These are phyloP conservation scores for Porites rus DNA, from an alignment of 92 coral and sea anemone genomes.

Conservation along the genomic window DNA sequence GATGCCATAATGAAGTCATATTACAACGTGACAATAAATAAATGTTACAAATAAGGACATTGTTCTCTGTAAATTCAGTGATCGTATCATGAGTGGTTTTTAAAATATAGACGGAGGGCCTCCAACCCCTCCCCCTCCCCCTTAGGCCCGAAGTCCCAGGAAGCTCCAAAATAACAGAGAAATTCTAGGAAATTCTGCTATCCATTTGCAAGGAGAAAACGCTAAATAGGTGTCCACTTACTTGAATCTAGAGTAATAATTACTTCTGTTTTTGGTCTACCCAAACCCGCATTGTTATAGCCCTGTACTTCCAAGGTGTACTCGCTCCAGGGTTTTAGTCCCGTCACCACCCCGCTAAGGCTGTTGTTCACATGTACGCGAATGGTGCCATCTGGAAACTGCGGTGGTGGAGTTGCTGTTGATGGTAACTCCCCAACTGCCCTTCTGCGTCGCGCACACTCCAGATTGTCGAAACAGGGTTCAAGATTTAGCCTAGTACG, in stretches of 20 bases:
- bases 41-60: no score
- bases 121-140: no score
- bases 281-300: constrained; percentile 62
- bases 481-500: not conserved
- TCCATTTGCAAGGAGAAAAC: not conserved
- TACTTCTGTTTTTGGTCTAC: not conserved
- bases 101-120: no score
- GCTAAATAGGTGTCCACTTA: constrained; percentile 9
- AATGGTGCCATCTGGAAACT: constrained; percentile 5
- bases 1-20: no score
- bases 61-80: no score
- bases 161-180: not conserved
- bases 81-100: no score
- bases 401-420: no score
- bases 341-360: constrained; percentile 34
- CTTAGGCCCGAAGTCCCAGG: no score
- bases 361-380: constrained; percentile 8
- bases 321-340: constrained; percentile 40
- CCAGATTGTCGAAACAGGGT: not conserved
- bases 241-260: constrained; percentile 48
- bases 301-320: constrained; percentile 40
- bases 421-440: not conserved
- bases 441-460: not conserved
- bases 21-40: no score
- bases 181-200: no score